Percentiles rank a stretch among this genome's conserved stretches.
phyloP scores from a whole-genome alignment of 2,888 invertebrate species.

The Folsomia manolachei region DNA sequence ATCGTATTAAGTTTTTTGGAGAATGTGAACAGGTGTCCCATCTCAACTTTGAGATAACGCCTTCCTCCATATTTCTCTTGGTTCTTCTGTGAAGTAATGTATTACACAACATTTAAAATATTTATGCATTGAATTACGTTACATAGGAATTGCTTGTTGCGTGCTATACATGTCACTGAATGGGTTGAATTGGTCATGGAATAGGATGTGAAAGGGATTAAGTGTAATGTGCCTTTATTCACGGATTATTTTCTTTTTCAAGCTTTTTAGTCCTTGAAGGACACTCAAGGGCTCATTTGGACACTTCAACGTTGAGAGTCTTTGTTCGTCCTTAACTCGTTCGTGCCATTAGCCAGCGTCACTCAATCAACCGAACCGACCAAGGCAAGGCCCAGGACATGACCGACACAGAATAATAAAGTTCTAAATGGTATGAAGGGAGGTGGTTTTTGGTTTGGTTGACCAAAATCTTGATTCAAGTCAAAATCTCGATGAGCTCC shows the following conservation, averaged over 20 bases:
- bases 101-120: neutral
- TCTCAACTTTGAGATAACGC: conserved; percentile 8
- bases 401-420: neutral
- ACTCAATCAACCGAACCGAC: too few relatives aligned
- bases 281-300: conserved; percentile 9
- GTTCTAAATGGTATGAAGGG: neutral
- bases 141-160: too few relatives aligned
- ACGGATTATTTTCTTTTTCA: conserved; percentile 20
- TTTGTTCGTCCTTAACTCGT: conserved; percentile 6
- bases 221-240: conserved; percentile 19
- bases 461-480: neutral
- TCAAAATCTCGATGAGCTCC: neutral
- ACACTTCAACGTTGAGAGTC: neutral
- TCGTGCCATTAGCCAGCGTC: conserved; percentile 10
- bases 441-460: neutral
- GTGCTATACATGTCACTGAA: neutral
- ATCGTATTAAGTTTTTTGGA: conserved; percentile 12
- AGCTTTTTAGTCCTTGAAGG: neutral
- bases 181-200: conserved; percentile 15
- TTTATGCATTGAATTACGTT: too few relatives aligned
- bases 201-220: conserved; percentile 2
- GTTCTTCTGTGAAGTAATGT: too few relatives aligned
- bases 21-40: conserved; percentile 22
- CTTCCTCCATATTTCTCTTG: too few relatives aligned
- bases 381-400: neutral